These are phyloP conservation scores for Enteromius viviparus DNA, from an alignment of 2,797 vertebrate species.

Conservation along the genomic window DNA sequence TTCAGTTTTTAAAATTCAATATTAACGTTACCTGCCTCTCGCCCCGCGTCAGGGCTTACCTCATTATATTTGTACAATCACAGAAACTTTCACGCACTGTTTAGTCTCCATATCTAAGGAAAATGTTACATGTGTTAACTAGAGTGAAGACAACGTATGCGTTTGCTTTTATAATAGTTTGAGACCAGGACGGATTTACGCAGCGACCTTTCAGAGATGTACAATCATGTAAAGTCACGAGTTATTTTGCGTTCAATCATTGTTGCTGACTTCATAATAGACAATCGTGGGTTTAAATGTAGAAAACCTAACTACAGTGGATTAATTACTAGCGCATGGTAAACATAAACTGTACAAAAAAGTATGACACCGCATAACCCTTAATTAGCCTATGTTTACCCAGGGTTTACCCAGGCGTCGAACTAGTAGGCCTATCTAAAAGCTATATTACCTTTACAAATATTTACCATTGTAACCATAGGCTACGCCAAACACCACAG, in stretches of 20 bases:
- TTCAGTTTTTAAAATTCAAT: background rate
- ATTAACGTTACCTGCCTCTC: background rate
- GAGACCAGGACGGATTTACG: background rate
- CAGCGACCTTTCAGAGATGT: background rate
- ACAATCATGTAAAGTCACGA: background rate
- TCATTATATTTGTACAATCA: background rate
- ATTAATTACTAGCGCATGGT: background rate
- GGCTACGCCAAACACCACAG: background rate
- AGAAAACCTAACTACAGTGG: background rate
- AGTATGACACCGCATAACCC: background rate
- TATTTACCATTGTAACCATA: slow-evolving; percentile 3
- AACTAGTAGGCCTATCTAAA: slow-evolving; percentile 6
- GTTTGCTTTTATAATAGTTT: background rate
- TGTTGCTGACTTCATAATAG: background rate
- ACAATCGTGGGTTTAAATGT: background rate
- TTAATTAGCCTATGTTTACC: slow-evolving; percentile 13
- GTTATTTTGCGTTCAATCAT: background rate
- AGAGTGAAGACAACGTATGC: background rate
- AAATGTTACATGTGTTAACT: background rate
- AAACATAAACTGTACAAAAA: background rate
- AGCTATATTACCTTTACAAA: background rate
- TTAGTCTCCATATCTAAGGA: background rate
- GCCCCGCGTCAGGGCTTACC: background rate
- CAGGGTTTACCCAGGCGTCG: background rate
- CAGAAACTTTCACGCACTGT: background rate